Conservation (phyloP, 1,140 invertebrate genomes). For the Drosophila nigrodunni region DNA sequence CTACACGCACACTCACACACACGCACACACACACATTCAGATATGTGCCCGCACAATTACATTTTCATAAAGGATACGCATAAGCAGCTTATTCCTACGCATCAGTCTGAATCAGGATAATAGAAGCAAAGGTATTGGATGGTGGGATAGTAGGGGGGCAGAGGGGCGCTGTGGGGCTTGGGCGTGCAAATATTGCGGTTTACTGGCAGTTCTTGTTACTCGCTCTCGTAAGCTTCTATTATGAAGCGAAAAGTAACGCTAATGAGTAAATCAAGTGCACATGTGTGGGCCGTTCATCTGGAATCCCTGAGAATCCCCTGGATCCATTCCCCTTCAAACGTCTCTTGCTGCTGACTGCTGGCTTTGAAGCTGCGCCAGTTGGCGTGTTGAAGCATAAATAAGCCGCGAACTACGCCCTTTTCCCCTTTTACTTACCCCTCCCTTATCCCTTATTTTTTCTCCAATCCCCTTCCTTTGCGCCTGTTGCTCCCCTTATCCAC, state of each 20-base stretch:
- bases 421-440: neutral
- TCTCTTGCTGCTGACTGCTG: slow-evolving; percentile 26
- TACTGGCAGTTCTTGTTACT: slow-evolving; percentile 54
- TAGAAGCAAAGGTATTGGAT: slow-evolving; percentile 40
- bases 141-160: neutral
- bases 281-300: slow-evolving; percentile 74
- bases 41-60: slow-evolving; percentile 65
- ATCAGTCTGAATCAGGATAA: slow-evolving; percentile 51
- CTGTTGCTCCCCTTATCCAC: too few relatives aligned
- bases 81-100: slow-evolving; percentile 72
- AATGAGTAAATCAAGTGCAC: slow-evolving; percentile 83
- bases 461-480: neutral
- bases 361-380: slow-evolving; percentile 74
- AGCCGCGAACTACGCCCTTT: slow-evolving; percentile 43
- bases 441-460: neutral
- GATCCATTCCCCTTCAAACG: neutral
- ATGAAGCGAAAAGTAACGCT: slow-evolving; percentile 81
- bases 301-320: slow-evolving; percentile 42
- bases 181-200: slow-evolving; percentile 23
- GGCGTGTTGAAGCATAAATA: slow-evolving; percentile 82
- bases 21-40: slow-evolving; percentile 5
- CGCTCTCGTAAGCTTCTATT: slow-evolving; percentile 67
- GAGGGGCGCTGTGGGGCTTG: neutral
- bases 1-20: slow-evolving; percentile 2
- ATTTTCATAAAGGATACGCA: slow-evolving; percentile 80